These are phyloP conservation scores for Ceuthmochares aereus DNA, from an alignment of 2,113 vertebrate genomes.

Conservation along the genomic window DNA sequence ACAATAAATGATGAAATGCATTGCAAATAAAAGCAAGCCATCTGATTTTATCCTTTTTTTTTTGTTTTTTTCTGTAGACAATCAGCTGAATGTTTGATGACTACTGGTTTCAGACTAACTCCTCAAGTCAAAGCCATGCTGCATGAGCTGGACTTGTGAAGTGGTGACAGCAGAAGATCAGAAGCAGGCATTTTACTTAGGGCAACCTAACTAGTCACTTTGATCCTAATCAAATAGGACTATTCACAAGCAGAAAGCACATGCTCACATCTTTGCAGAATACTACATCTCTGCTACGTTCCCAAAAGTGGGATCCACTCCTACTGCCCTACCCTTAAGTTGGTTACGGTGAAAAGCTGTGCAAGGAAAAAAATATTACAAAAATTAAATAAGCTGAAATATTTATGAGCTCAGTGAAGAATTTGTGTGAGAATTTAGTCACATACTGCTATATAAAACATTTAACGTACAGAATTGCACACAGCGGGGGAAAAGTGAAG, in stretches of 20 bases:
- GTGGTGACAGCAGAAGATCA: constrained; percentile 3
- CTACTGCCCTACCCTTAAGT: not conserved
- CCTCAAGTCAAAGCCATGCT: constrained; percentile 9
- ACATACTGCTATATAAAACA: not conserved
- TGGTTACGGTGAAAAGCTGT: not conserved
- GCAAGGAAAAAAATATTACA: not conserved
- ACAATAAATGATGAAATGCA: not conserved
- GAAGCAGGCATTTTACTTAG: constrained; percentile 37
- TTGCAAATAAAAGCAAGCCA: not conserved
- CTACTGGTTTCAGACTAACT: constrained; percentile 18
- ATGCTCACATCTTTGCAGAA: constrained; percentile 48
- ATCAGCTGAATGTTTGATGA: not conserved
- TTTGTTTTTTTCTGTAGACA: not conserved
- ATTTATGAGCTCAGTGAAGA: not conserved
- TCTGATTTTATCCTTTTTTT: not conserved
- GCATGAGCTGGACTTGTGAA: constrained; percentile 37
- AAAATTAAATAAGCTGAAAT: not conserved
- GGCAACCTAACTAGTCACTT: constrained; percentile 45
- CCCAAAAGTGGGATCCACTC: not conserved
- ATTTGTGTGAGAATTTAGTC: not conserved
- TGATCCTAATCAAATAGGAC: constrained; percentile 58
- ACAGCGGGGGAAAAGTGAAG: not conserved
- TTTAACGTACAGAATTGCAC: not conserved
- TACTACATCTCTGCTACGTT: not conserved
- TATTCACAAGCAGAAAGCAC: constrained; percentile 62